A percentile compares a stretch with the other conserved stretches of the same genome.
Evolutionary conservation across 2,888 invertebrate genomes (phyloP).

Genomic region (Lycaena phlaeas): DNA sequence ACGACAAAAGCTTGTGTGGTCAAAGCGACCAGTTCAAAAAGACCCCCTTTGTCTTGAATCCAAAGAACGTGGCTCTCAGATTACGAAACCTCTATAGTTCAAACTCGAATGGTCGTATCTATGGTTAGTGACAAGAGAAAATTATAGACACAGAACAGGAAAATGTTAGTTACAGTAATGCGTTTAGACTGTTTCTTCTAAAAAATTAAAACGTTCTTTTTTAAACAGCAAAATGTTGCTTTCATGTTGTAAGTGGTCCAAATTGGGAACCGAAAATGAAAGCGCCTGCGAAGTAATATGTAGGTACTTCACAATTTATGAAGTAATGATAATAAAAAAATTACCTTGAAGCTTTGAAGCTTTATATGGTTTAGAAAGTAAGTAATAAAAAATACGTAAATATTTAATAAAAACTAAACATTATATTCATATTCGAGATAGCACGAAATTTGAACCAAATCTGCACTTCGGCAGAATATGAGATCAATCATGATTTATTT

Average conservation of each 20-base stretch:
- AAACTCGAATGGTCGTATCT: slow-evolving; percentile 23
- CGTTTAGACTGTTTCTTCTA: slow-evolving; percentile 30
- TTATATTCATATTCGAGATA: no score
- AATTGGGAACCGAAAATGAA: not conserved
- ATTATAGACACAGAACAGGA: slow-evolving; percentile 44
- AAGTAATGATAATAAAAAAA: no score
- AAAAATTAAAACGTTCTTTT: slow-evolving; percentile 30
- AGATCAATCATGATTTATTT: no score
- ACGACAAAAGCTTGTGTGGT: slow-evolving; percentile 39
- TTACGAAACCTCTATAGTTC: slow-evolving; percentile 20
- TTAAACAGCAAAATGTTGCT: not conserved
- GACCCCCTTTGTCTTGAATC: slow-evolving; percentile 21
- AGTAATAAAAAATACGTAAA: no score
- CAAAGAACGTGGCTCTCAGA: not conserved
- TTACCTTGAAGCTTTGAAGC: no score
- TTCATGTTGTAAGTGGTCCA: not conserved
- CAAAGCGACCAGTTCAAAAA: slow-evolving; percentile 26
- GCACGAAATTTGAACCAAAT: no score
- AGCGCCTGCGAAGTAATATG: no score
- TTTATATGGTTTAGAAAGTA: no score
- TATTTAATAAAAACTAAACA: no score
- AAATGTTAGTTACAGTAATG: slow-evolving; percentile 39
- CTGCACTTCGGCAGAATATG: no score
- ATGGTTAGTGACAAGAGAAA: slow-evolving; percentile 32
- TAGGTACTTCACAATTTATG: no score